Percentiles rank a stretch among this genome's conserved stretches.
Conservation (phyloP, 2,113 vertebrate species). For the Rhinoptilus africanus region DNA sequence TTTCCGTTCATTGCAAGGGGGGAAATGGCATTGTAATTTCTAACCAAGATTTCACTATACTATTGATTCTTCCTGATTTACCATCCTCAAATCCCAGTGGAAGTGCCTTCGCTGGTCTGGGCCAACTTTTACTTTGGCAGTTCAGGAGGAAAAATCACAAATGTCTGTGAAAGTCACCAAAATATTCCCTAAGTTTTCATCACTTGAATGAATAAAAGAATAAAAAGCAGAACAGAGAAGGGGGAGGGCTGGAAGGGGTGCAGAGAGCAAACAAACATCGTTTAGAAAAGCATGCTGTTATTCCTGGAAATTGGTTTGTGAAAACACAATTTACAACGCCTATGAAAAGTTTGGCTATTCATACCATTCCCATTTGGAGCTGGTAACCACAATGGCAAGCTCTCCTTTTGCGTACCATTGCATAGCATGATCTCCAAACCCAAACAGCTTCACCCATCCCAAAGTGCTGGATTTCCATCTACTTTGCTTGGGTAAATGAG, state of each 20-base stretch:
- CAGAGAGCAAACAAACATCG: slow-evolving; percentile 41
- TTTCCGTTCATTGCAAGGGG: not conserved
- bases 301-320: slow-evolving; percentile 65
- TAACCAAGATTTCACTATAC: slow-evolving; percentile 15
- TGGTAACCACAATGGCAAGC: slow-evolving; percentile 42
- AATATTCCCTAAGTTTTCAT: slow-evolving; percentile 50
- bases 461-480: not conserved
- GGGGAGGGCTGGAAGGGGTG: slow-evolving; percentile 16
- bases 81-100: slow-evolving; percentile 55
- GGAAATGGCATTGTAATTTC: slow-evolving; percentile 40
- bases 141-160: slow-evolving; percentile 60
- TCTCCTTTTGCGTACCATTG: not conserved
- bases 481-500: not conserved
- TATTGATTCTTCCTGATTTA: slow-evolving; percentile 54
- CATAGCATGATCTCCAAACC: slow-evolving; percentile 26
- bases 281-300: slow-evolving; percentile 69
- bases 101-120: not conserved
- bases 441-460: slow-evolving; percentile 29
- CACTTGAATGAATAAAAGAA: slow-evolving; percentile 45
- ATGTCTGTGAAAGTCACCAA: slow-evolving; percentile 57
- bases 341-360: slow-evolving; percentile 54
- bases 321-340: slow-evolving; percentile 63
- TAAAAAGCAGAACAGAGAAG: slow-evolving; percentile 33
- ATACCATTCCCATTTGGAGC: slow-evolving; percentile 20
- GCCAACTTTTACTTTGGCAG: slow-evolving; percentile 52